These are phyloP conservation scores for Marcusenius ussheri DNA, from an alignment of 2,113 vertebrate genomes.

Conservation along the genomic window DNA sequence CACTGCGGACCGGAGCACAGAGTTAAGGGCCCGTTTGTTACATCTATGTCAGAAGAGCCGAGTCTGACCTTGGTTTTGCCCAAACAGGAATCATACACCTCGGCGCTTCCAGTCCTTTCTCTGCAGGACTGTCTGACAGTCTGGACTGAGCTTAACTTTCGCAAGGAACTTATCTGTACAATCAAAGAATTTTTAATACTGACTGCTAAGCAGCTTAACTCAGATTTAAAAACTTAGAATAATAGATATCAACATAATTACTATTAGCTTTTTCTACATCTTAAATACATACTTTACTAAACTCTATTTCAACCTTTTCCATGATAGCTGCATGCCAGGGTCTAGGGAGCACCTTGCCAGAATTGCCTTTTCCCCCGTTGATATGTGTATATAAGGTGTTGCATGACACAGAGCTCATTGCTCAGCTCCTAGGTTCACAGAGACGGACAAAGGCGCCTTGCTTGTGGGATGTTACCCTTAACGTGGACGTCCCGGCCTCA, in stretches of 20 bases:
- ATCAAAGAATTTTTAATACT: neutral
- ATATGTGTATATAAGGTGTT: neutral
- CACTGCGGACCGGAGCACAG: neutral
- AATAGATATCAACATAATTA: neutral
- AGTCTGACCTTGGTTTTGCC: neutral
- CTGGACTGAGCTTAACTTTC: neutral
- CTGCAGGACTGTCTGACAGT: neutral
- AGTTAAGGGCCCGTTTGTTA: neutral
- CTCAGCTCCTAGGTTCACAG: neutral
- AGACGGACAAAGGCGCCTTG: neutral
- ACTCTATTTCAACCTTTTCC: neutral
- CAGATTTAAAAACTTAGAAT: neutral
- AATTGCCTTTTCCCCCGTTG: neutral
- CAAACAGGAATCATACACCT: neutral
- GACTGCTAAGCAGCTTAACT: neutral
- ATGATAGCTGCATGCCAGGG: neutral
- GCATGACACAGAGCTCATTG: neutral
- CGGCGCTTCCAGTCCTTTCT: neutral
- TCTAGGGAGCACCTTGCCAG: neutral
- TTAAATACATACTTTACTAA: neutral
- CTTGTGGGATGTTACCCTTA: neutral
- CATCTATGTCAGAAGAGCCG: neutral
- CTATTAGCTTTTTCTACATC: neutral
- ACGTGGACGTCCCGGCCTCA: neutral
- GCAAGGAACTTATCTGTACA: neutral